These are phyloP conservation scores for Lycocorax pyrrhopterus DNA, from an alignment of 2,113 vertebrate species.

Conservation along the genomic window DNA sequence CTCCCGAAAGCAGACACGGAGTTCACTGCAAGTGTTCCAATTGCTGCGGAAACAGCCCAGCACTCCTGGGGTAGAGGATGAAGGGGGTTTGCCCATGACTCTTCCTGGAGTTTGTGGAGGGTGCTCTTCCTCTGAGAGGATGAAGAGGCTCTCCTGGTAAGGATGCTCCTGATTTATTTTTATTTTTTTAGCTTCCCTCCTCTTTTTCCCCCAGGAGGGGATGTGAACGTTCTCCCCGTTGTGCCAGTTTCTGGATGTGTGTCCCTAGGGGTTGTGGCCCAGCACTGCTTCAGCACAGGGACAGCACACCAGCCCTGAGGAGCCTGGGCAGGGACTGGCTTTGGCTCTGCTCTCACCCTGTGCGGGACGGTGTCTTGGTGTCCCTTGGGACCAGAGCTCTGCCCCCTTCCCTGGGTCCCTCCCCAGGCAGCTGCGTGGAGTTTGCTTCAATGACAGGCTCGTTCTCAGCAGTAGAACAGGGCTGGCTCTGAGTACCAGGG, in stretches of 20 bases:
- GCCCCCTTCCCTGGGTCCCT: neutral
- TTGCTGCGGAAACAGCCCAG: neutral
- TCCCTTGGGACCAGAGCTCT: neutral
- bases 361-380: rapidly evolving
- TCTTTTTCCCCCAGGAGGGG: rapidly evolving
- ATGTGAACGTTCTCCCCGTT: rapidly evolving
- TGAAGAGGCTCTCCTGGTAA: neutral
- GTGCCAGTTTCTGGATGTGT: rapidly evolving
- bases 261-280: neutral
- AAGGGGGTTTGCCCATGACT: neutral
- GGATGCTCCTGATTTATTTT: neutral
- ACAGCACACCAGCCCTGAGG: rapidly evolving
- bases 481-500: rapidly evolving
- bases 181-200: neutral
- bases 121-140: neutral
- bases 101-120: neutral
- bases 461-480: rapidly evolving
- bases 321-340: neutral
- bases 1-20: neutral
- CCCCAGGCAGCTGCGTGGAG: rapidly evolving
- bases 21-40: rapidly evolving
- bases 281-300: neutral
- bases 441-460: neutral
- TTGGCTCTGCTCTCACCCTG: neutral
- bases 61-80: rapidly evolving